Conservation (phyloP, 1,140 invertebrate species). For the Neoseiulus cucumeris region DNA sequence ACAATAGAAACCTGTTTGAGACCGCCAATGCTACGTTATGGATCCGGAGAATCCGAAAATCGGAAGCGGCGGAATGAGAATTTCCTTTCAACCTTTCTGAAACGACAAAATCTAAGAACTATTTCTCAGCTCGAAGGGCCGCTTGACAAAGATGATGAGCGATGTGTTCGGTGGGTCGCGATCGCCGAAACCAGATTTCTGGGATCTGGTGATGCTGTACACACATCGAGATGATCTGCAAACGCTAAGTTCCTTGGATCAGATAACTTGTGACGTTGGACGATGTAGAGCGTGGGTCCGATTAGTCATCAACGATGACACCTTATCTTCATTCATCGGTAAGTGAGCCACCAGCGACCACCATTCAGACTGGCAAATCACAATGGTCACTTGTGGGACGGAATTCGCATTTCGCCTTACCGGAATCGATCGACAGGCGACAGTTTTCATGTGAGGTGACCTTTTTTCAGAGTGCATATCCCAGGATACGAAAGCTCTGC, state of each 20-base stretch:
- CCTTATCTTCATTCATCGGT: constrained; percentile 35
- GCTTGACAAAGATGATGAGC: too few species aligned
- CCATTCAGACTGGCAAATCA: too few species aligned
- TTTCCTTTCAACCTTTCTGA: not conserved
- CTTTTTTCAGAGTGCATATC: constrained; percentile 38
- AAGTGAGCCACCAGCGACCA: too few species aligned
- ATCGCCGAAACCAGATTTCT: constrained; percentile 56
- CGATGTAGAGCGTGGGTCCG: constrained; percentile 74
- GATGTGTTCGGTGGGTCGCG: constrained; percentile 18
- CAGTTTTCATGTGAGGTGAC: too few species aligned
- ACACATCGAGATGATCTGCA: constrained; percentile 34
- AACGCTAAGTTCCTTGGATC: constrained; percentile 35
- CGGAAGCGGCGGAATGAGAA: not conserved
- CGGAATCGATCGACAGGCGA: too few species aligned
- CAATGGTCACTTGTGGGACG: too few species aligned
- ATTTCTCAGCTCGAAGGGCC: too few species aligned
- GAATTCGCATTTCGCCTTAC: too few species aligned
- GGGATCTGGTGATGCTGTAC: constrained; percentile 57
- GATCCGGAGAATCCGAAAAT: not conserved
- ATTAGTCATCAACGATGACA: constrained; percentile 62
- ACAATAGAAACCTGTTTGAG: not conserved
- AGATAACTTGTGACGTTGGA: constrained; percentile 70
- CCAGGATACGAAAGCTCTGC: constrained; percentile 42
- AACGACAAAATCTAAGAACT: not conserved
- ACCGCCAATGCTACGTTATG: not conserved